phyloP scores from a whole-genome alignment of 2,888 invertebrate genomes.

The Drosophila sordidula region DNA sequence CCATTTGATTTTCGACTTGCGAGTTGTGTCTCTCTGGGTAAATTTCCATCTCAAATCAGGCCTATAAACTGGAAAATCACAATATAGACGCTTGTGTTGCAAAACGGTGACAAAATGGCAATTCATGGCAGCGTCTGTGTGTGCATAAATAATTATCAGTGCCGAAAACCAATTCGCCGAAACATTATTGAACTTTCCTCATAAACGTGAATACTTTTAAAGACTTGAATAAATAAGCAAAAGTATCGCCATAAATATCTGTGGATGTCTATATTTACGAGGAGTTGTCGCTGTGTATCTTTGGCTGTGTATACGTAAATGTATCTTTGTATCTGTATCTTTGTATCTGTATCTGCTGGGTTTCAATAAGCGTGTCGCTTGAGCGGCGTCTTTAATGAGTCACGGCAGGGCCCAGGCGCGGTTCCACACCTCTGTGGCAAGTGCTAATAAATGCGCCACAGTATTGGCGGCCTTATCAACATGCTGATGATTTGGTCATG shows the following conservation, averaged over 20 bases:
- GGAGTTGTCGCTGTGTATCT: constrained; percentile 21
- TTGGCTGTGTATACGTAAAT: constrained; percentile 9
- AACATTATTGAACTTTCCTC: constrained; percentile 51
- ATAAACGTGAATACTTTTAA: constrained; percentile 29
- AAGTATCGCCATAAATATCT: constrained; percentile 30
- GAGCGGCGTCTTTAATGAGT: constrained; percentile 54
- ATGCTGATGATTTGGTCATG: constrained; percentile 43
- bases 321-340: constrained; percentile 8
- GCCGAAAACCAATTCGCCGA: constrained; percentile 28
- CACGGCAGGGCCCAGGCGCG: constrained; percentile 27
- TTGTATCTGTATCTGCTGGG: constrained; percentile 26
- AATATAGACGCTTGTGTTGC: constrained; percentile 28
- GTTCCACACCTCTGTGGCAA: constrained; percentile 14
- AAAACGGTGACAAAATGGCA: neutral
- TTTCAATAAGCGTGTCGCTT: constrained; percentile 61
- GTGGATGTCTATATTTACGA: constrained; percentile 19
- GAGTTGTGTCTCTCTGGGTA: constrained; percentile 33
- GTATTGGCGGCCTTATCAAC: constrained; percentile 51
- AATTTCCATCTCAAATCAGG: constrained; percentile 54
- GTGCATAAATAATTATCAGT: constrained; percentile 46
- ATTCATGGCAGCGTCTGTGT: constrained; percentile 12
- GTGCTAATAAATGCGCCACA: constrained; percentile 54
- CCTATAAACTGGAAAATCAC: constrained; percentile 30
- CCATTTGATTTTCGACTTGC: constrained; percentile 1
- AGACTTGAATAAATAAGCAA: constrained; percentile 37